phyloP scores from a whole-genome alignment of 2,113 vertebrate genomes.

The Neogobius melanostomus region DNA sequence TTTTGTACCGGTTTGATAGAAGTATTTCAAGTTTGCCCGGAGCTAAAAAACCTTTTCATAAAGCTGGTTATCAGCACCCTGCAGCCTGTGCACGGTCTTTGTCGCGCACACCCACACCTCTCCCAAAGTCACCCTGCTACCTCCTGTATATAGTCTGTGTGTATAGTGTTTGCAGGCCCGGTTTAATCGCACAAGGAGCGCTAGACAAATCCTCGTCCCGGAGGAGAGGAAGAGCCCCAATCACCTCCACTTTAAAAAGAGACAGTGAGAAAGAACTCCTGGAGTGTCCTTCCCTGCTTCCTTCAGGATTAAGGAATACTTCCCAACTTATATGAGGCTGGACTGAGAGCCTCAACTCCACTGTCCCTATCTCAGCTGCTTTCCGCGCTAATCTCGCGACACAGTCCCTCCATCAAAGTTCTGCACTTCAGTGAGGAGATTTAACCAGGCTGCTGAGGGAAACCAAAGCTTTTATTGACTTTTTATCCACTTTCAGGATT shows the following conservation, averaged over 20 bases:
- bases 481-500: conserved; percentile 9
- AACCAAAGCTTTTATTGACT: conserved; percentile 5
- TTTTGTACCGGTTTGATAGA: conserved; percentile 10
- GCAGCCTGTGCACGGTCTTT: conserved; percentile 24
- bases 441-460: not conserved
- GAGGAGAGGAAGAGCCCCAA: conserved; percentile 16
- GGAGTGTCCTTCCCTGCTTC: conserved; percentile 16
- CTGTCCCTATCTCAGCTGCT: conserved; percentile 5
- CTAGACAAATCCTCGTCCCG: conserved; percentile 24
- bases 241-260: conserved; percentile 9
- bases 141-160: not conserved
- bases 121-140: conserved; percentile 34
- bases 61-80: conserved; percentile 39
- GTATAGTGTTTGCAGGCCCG: conserved; percentile 13
- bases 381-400: conserved; percentile 15
- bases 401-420: conserved; percentile 7
- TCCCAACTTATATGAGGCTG: not conserved
- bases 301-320: conserved; percentile 19
- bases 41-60: conserved; percentile 8
- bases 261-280: not conserved
- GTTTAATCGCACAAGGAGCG: conserved; percentile 33
- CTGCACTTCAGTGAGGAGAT: conserved; percentile 2
- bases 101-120: conserved; percentile 28
- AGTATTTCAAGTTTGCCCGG: conserved; percentile 21
- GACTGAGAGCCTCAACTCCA: not conserved